These are phyloP conservation scores for Haplochromis vanheusdeni DNA, from an alignment of 2,113 vertebrate genomes.

Conservation along the genomic window DNA sequence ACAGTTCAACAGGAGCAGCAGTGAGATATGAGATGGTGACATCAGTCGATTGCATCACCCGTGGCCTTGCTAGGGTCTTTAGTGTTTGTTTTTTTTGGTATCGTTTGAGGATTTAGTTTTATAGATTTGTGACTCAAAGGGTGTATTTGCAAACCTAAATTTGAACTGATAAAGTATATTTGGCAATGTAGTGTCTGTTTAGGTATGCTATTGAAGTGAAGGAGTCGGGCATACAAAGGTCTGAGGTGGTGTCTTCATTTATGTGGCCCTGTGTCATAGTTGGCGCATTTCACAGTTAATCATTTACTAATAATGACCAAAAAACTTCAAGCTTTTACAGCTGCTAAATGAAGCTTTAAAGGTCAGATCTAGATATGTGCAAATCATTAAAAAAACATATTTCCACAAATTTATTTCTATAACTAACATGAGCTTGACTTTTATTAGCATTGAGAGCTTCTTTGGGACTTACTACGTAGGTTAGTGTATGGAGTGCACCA, in stretches of 20 bases:
- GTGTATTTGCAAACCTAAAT: not conserved
- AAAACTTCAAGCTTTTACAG: not conserved
- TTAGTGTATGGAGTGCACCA: not conserved
- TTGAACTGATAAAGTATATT: not conserved
- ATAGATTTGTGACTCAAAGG: not conserved
- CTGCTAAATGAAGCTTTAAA: not conserved
- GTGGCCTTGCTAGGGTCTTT: not conserved
- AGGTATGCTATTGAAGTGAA: not conserved
- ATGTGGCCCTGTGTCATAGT: not conserved
- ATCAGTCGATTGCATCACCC: not conserved
- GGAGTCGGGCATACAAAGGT: not conserved
- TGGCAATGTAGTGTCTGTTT: not conserved
- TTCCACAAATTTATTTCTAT: not conserved
- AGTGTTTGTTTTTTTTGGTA: not conserved
- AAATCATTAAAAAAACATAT: not conserved
- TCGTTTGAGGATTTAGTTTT: not conserved
- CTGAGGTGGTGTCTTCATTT: not conserved
- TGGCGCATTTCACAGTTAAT: not conserved
- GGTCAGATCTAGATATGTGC: not conserved
- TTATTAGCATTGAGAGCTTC: not conserved
- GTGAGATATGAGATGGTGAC: not conserved
- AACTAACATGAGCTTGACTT: not conserved
- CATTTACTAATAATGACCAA: conserved; percentile 4
- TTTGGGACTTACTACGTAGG: not conserved
- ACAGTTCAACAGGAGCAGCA: not conserved